Evolutionary conservation across 23 tunicate genomes (phyloP).

Genomic region (Phallusia fumigata): DNA sequence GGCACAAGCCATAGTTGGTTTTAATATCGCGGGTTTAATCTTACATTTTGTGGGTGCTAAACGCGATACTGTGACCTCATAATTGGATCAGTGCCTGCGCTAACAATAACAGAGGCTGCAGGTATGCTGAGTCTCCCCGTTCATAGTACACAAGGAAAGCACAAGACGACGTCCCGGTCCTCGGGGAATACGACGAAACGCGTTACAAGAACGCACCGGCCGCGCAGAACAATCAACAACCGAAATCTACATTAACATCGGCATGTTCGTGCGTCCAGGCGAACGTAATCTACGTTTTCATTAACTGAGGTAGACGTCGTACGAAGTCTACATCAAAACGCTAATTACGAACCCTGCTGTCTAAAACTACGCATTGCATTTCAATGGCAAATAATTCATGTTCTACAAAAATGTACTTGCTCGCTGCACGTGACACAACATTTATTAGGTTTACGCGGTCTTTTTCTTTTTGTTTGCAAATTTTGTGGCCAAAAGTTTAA

Average conservation of each 20-base stretch:
- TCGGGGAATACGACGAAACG: not conserved
- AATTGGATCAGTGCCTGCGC: not conserved
- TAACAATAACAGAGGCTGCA: not conserved
- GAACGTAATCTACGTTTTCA: slow-evolving; percentile 11
- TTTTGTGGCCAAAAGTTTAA: no score
- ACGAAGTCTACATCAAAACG: slow-evolving; percentile 8
- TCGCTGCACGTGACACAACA: no score
- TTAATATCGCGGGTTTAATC: no score
- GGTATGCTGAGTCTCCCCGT: not conserved
- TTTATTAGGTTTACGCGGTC: no score
- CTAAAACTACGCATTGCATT: no score
- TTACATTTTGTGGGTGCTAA: no score
- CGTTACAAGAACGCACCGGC: not conserved
- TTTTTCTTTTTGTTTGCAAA: no score
- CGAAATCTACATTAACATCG: slow-evolving; percentile 6
- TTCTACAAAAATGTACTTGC: no score
- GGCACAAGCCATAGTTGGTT: no score
- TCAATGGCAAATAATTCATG: no score
- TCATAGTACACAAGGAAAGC: not conserved
- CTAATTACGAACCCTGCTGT: not conserved
- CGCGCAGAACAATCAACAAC: slow-evolving; percentile 4
- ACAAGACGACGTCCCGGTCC: not conserved
- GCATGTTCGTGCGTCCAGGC: slow-evolving; percentile 12
- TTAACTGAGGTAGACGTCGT: not conserved
- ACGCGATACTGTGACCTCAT: no score